Base-by-base conservation (phyloP, 2,113 vertebrate species). In the Misgurnus mizolepis region DNA sequence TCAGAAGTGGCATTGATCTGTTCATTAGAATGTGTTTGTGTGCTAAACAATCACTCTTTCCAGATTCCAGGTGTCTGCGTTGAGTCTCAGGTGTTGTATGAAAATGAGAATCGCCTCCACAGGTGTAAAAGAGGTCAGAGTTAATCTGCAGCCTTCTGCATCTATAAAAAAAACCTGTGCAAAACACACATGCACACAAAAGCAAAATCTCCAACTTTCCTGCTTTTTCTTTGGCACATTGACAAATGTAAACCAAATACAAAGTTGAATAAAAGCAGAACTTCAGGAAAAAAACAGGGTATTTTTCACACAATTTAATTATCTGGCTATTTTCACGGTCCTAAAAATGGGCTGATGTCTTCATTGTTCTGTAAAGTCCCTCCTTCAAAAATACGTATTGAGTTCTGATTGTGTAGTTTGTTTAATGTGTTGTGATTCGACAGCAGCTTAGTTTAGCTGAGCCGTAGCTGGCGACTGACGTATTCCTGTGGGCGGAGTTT, bases 21-120 rank as follows among this genome's bases (percentile, higher is more conserved):
- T 56, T 69, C 67, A 81, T 78, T 81, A 81, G 75, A 60, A 72
- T 80, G 67, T 78, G 67, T 76, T 9, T 67, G 65, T 69, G 70
- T 53, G 80, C 40, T 47, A 50, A 61, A 71, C 56, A 50, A 75
- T 75, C 73, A 60, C 55, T 45, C 55, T 60, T 40, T 60, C 53
- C 71, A 47, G 56, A 56, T n/a, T 76, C 64, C 61, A 56, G 41
- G 53, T 67, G 49, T 60, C 27, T 14, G 67, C 14, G 6, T n/a
- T 0, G 66, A 43, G 71, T 83, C 78, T 83, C 78, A 83, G 82
- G 67, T 82, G 81, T 73, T 64, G 67, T 73, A 73, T 82, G 68
- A 79, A 82, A 82, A 79, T 82, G 60, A 78, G 41, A 72, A 56
- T 71, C 41, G 22, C 61, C 62, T 50, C 49, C 74, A 66, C 72